Evolutionary conservation across 2,113 vertebrate genomes (phyloP), one percentile per base, ranked within the genome.

Genomic region (Caranx melampygus): DNA sequence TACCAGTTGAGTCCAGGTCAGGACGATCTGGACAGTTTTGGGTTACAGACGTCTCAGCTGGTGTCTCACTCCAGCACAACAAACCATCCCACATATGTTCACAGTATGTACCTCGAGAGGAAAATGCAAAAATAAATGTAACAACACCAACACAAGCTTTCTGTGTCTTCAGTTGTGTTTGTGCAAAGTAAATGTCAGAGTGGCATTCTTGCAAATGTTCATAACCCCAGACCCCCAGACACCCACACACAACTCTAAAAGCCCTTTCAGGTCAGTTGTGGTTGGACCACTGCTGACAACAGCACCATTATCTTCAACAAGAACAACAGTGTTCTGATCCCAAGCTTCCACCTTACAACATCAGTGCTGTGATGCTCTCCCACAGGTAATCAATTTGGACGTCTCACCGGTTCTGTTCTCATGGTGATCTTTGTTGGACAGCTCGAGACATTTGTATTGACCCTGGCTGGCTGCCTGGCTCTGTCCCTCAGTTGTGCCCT

Each of bases 41-140:
- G 49, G 93, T 93, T 49, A 95, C 89, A 2, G 93, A 66, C 0
- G 85, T 94, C 70, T 97, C 97, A 54, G 96, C 96, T 1, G 95
- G 96, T 0, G 96, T 96, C 85, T 98, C 96, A 0, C 96, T 95
- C 98, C 98, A 99, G 83, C 98, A 99, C 52, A 98, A 61, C 94
- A 95, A 96, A 42, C 97, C 98, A 6, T 99, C 98, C 98, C 98
- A 99, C 0, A 96, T 95, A 4, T 91, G 94, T 72, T 94, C 94
- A 93, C 98, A 99, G 60, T 94, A 96, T 0, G 78, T 78, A 74
- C 95, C 98, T 99, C 76, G 3, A 37, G 40, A 35, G 61, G 16
- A 37, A 5, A 72, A 31, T 40, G 33, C 26, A 0, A 44, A n/a
- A 44, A 44, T 44, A 5, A 16, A 55, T 34, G 9, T 70, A 74